Conservation (phyloP, 2,888 invertebrate genomes). For the Argyra leucocephala region DNA sequence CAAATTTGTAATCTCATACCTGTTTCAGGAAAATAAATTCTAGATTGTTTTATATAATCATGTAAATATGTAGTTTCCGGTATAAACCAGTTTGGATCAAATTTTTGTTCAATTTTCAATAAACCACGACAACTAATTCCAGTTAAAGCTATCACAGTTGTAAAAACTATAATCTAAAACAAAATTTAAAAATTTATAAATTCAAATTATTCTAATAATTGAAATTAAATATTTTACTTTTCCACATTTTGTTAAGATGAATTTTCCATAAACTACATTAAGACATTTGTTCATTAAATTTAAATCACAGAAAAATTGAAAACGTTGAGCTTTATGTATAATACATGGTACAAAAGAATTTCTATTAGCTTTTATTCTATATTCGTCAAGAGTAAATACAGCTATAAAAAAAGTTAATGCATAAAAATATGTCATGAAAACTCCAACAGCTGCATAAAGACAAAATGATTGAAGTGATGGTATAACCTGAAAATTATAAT, state of each 20-base stretch:
- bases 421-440: constrained; percentile 63
- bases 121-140: constrained; percentile 55
- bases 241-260: constrained; percentile 56
- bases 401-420: constrained; percentile 76
- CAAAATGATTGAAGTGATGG: constrained; percentile 76
- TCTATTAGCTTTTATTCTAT: constrained; percentile 51
- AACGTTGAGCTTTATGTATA: constrained; percentile 49
- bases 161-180: constrained; percentile 48
- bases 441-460: constrained; percentile 67
- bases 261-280: constrained; percentile 51
- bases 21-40: constrained; percentile 54
- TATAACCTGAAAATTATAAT: constrained; percentile 44
- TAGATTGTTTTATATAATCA: constrained; percentile 50
- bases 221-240: constrained; percentile 44
- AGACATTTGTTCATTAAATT: constrained; percentile 52
- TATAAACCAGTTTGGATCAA: constrained; percentile 71
- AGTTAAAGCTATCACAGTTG: constrained; percentile 51
- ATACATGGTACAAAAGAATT: constrained; percentile 62
- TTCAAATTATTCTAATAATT: constrained; percentile 1
- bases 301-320: constrained; percentile 48
- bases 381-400: constrained; percentile 62
- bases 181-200: constrained; percentile 13
- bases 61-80: constrained; percentile 60
- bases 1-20: constrained; percentile 36
- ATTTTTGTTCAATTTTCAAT: constrained; percentile 60